These are phyloP conservation scores for Macaca mulatta DNA, from an alignment of 2,113 vertebrate genomes.

Conservation along the genomic window DNA sequence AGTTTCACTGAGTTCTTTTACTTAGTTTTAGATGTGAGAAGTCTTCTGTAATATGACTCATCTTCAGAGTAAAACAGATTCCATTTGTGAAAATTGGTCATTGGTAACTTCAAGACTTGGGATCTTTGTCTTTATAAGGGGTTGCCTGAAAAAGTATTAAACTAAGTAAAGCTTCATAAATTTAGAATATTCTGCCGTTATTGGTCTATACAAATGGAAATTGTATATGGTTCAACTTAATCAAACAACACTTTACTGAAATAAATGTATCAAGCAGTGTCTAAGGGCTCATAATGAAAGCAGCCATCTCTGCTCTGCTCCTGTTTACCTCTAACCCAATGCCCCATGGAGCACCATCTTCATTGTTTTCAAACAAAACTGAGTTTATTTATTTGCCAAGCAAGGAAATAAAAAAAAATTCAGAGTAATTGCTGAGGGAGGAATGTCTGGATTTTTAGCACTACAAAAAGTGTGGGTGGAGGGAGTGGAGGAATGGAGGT, in stretches of 20 bases:
- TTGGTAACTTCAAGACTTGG: rapidly evolving
- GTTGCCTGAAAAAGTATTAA: too few relatives aligned
- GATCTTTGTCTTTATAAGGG: not conserved
- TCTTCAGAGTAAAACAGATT: not conserved
- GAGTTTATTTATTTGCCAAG: not conserved
- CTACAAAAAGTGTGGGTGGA: not conserved
- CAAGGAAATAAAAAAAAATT: not conserved
- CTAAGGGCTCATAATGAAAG: too few relatives aligned
- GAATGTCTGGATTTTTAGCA: not conserved
- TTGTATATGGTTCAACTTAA: not conserved
- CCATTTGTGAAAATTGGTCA: rapidly evolving
- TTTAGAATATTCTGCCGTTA: too few relatives aligned
- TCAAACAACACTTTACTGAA: not conserved
- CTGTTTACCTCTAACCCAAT: rapidly evolving
- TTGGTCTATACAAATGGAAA: not conserved
- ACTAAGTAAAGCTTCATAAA: rapidly evolving
- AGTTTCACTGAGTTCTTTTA: rapidly evolving
- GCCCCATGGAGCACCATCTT: rapidly evolving
- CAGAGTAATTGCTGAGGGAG: not conserved
- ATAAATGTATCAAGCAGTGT: rapidly evolving
- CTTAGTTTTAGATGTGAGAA: not conserved
- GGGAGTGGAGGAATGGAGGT: not conserved
- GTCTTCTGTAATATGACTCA: rapidly evolving
- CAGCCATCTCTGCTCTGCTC: rapidly evolving
- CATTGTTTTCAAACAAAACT: not conserved